Percentiles rank a stretch among this genome's conserved stretches.
phyloP scores from a whole-genome alignment of 2,113 vertebrate genomes.

The Carassius auratus region DNA sequence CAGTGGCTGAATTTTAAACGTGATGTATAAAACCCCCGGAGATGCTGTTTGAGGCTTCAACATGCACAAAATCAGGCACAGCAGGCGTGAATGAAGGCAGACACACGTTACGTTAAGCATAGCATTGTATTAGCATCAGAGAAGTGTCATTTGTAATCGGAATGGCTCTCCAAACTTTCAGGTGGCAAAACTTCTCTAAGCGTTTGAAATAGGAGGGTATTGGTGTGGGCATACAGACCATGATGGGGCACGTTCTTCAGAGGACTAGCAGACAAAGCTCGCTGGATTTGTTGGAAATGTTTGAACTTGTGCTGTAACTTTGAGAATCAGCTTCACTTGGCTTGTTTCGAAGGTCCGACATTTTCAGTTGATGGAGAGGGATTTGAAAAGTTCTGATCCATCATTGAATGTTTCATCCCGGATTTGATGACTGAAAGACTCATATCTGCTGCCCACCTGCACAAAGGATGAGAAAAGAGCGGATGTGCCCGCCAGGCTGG shows the following conservation, averaged over 20 bases:
- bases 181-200: constrained; percentile 2
- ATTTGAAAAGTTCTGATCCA: constrained; percentile 39
- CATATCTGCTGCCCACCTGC: constrained; percentile 21
- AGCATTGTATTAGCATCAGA: constrained; percentile 26
- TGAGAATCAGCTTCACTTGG: constrained; percentile 28
- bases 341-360: constrained; percentile 35
- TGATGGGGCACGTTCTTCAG: constrained; percentile 24
- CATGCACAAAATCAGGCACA: not conserved
- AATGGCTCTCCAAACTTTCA: constrained; percentile 25
- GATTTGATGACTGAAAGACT: constrained; percentile 15
- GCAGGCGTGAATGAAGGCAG: constrained; percentile 19
- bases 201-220: not conserved
- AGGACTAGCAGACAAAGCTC: constrained; percentile 31
- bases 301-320: constrained; percentile 45
- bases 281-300: constrained; percentile 48
- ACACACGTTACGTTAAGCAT: constrained; percentile 12
- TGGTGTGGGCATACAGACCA: constrained; percentile 26
- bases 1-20: not conserved
- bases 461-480: not conserved
- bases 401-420: constrained; percentile 42
- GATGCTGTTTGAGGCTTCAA: not conserved
- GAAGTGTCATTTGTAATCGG: constrained; percentile 10
- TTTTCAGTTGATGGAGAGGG: constrained; percentile 39
- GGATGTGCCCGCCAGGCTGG: not conserved
- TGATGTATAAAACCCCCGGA: constrained; percentile 32